Evolutionary conservation across 2,113 vertebrate species (phyloP).

Genomic region (Emydura subglobosa): DNA sequence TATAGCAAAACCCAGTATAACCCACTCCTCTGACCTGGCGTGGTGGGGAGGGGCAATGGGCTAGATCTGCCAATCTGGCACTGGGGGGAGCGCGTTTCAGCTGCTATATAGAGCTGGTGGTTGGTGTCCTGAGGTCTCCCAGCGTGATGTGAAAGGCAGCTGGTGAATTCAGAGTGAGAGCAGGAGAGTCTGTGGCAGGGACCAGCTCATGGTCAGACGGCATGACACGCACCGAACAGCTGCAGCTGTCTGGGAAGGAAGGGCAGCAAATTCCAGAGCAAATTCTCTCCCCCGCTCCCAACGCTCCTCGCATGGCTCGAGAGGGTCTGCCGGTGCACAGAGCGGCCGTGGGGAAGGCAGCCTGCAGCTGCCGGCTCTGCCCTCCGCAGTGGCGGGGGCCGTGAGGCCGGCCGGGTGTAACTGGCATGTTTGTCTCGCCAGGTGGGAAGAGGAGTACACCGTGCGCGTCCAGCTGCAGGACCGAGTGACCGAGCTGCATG

Average conservation of each 20-base stretch:
- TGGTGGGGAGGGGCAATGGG: neutral
- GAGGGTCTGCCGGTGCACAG: neutral
- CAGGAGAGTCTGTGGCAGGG: accelerated
- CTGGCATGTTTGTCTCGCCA: constrained; percentile 48
- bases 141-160: accelerated
- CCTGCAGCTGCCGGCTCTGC: neutral
- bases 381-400: neutral
- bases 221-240: neutral
- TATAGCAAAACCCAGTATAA: neutral
- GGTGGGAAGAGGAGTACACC: constrained; percentile 96
- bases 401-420: neutral
- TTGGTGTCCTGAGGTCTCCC: neutral
- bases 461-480: constrained; percentile 92
- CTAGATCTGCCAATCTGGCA: accelerated
- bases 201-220: accelerated
- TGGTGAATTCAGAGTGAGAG: neutral
- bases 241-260: neutral
- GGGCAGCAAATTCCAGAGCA: neutral
- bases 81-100: accelerated
- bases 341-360: neutral
- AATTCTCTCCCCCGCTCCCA: neutral
- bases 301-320: accelerated
- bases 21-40: neutral
- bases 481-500: constrained; percentile 89
- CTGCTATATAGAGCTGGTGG: neutral